Base-by-base conservation (phyloP, 1,140 invertebrate species). In the Leptinotarsa defecta region DNA sequence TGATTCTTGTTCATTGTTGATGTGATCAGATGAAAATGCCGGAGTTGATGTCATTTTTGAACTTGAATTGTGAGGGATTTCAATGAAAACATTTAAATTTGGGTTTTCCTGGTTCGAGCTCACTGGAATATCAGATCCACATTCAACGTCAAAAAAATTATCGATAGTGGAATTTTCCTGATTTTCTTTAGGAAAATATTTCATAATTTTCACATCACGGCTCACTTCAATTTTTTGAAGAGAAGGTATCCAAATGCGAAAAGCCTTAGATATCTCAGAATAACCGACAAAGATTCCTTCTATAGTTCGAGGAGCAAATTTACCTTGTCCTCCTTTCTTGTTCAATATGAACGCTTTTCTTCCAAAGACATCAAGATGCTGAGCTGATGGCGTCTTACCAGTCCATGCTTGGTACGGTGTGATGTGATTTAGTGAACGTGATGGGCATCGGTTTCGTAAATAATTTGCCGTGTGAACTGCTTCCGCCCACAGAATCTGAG, bases 401-500 rank as follows among this genome's bases (percentile, higher is more conserved):
- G 27, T 27, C 65, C 49, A 57, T 64, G 68, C 69, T 69, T 76
- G 13, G 11, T 22, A 4, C 67, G 20, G 27, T 52, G 20, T 65
- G 74, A 20, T 19, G 15, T 17, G n/a, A 57, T 48, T 24, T 63
- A 69, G 48, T 68, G 27, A 27, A 6, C 27, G 27, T 27, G 27
- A 27, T 27, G 27, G 27, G 27, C 27, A 27, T 27, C 27, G 52
- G 48, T 80, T 81, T 63, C 63, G 77, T 6, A 81, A 63, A 71
- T 83, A 83, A 68, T 69, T 71, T 15, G 83, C 84, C 49, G 84
- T 83, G 73, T 69, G 62, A 72, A 79, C 61, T 13, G 82, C 85
- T 73, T 87, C 86, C 34, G 83, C 86, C 86, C 86, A 87, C 77
- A 84, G 84, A 48, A 34, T 69, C 74, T 81, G 79, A n/a, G 71